Evolutionary conservation across 2,797 vertebrate genomes (phyloP).

Genomic region (Rhynchonycteris naso): DNA sequence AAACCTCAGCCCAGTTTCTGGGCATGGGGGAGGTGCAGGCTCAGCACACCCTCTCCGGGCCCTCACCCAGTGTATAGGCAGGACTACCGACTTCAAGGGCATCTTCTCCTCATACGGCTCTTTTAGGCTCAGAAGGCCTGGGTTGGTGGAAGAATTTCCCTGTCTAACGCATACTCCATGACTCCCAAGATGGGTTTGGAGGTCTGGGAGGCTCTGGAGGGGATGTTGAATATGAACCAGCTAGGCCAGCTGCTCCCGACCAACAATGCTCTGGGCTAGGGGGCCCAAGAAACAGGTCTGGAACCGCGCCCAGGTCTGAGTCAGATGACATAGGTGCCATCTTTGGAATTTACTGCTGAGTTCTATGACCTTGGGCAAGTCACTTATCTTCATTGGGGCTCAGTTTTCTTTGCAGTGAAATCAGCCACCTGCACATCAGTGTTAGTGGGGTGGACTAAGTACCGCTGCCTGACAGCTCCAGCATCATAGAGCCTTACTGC

Average conservation of each 20-base stretch:
- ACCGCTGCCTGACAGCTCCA: background rate
- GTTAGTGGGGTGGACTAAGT: background rate
- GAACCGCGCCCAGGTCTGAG: background rate
- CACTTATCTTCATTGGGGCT: background rate
- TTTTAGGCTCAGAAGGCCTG: background rate
- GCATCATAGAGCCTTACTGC: background rate
- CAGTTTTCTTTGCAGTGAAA: background rate
- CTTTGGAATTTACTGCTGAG: background rate
- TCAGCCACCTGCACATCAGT: background rate
- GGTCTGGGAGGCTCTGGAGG: background rate
- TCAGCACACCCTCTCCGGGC: background rate
- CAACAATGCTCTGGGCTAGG: background rate
- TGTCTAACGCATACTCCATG: fast-evolving
- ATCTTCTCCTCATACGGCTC: background rate
- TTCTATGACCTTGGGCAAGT: background rate
- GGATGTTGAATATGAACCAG: fast-evolving
- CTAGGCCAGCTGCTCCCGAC: background rate
- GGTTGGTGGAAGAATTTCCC: no score
- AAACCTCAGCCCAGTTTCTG: slow-evolving; percentile 30
- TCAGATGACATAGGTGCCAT: background rate
- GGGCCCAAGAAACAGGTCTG: background rate
- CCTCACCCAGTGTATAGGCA: background rate
- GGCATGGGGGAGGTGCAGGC: background rate
- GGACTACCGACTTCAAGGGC: no score
- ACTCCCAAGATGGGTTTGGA: no score